Base-by-base conservation (phyloP, 2,888 invertebrate genomes). In the Meganola albula region DNA sequence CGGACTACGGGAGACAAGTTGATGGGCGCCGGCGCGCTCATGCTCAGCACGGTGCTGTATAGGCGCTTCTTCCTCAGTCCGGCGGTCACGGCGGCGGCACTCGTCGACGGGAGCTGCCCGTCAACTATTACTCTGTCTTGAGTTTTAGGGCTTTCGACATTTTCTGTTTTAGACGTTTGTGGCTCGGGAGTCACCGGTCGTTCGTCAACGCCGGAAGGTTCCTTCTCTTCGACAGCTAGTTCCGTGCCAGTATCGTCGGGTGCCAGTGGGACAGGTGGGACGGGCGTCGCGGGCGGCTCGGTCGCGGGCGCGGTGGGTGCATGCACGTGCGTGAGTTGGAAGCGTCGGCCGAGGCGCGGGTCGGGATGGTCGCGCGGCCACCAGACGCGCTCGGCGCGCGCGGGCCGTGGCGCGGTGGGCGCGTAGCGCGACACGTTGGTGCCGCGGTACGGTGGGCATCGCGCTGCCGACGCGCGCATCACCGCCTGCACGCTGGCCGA, bases 41-140 rank as follows among this genome's bases (percentile, higher is more conserved):
- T 83, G 41, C 88, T 84, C 3, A 88, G 61, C 1, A 88, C 88
- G 4, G 88, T 86, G 45, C 88, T 85, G 55, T 88, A 88, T 2
- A 87, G 60, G n/a, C 87, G 76, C 46, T 85, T 87, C 46, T 80
- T 76, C 28, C 67, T 63, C 20, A 74, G 41, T 10, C 70, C 72
- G 0, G 57, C 52, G 10, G 80, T 78, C 18, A 66, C 48, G 8
- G 69, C 64, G 2, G 74, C 74, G 5, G 74, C 58, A 41, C 76
- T 80, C 6, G 79, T 78, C 4, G 75, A 75, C 4, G 80, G 74
- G 24, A 63, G 37, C 45, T 78, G 71, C 7, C 53, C 66, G 27
- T 77, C 79, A 2, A 53, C 48, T 2, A 61, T 52, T 5, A 64
- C 57, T 20, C 69, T 63, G 31, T 65, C 72, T 34, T 58, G 48